Base-by-base conservation (phyloP, 1,140 invertebrate species). In the Pinna nobilis region DNA sequence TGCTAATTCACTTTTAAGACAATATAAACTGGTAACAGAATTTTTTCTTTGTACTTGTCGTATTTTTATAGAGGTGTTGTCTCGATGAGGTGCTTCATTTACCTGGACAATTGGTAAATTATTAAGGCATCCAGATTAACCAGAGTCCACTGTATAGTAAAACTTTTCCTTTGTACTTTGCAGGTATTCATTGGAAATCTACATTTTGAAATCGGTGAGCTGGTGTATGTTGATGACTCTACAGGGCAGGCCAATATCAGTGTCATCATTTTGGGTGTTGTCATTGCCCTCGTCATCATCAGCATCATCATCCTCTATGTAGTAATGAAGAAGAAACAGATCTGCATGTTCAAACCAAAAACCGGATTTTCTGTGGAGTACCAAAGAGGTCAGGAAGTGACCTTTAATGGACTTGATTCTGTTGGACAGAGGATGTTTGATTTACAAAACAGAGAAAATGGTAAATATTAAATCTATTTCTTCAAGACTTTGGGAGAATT, bases 131-230 rank as follows among this genome's bases (percentile, higher is more conserved):
- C n/a, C n/a, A n/a, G n/a, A n/a, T n/a, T n/a, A n/a, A n/a, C n/a
- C n/a, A n/a, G n/a, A n/a, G n/a, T n/a, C n/a, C n/a, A n/a, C n/a
- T n/a, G n/a, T n/a, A n/a, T n/a, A n/a, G n/a, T n/a, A n/a, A n/a
- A n/a, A n/a, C n/a, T n/a, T n/a, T n/a, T n/a, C n/a, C n/a, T n/a
- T n/a, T n/a, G n/a, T 30, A 20, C 37, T 44, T 66, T 74, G 20
- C 74, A 86, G 84, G 80, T 86, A 11, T 39, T 57, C 20, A 70
- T 86, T 41, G 86, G 84, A 7, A 70, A 81, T 51, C 63, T 82
- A 9, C 49, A 7, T 11, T 85, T 73, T 50, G 35, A 81, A 18
- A 75, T 86, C 55, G 86, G 86, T 33, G 74, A 70, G 55, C 25
- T 87, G 15, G 64, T 74, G 11, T 84, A 73, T 53, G 51, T 68